Evolutionary conservation across 2,797 vertebrate species (phyloP).

Genomic region (Pelobates cultripes): DNA sequence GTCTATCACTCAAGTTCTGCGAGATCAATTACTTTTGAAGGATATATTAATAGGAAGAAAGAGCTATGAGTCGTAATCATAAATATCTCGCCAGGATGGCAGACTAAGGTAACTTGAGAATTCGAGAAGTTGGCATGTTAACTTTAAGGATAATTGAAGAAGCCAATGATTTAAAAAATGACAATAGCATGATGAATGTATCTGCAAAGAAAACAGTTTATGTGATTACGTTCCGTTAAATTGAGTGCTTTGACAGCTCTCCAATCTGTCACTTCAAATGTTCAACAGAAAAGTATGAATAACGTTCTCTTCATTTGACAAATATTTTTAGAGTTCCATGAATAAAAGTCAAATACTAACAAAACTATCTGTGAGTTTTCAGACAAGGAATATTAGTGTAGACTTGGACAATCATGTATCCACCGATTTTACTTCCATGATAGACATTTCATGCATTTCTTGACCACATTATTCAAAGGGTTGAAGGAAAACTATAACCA

Average conservation of each 20-base stretch:
- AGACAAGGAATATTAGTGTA: no score
- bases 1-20: no score
- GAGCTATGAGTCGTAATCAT: no score
- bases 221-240: slow-evolving; percentile 19
- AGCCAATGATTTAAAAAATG: neutral
- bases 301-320: slow-evolving; percentile 26
- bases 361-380: neutral
- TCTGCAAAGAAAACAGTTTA: slow-evolving; percentile 21
- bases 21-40: no score
- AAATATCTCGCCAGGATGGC: no score
- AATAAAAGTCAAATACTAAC: neutral
- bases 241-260: slow-evolving; percentile 32
- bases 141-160: neutral
- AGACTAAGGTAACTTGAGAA: no score
- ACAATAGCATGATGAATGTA: slow-evolving; percentile 27
- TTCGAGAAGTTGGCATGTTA: neutral
- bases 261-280: slow-evolving; percentile 35
- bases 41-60: no score
- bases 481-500: no score
- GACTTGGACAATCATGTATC: no score
- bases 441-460: no score
- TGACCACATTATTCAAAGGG: no score
- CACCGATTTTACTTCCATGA: no score
- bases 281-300: slow-evolving; percentile 33
- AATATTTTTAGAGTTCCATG: slow-evolving; percentile 35